Evolutionary conservation across 2,797 vertebrate species (phyloP).

Genomic region (Sphenodon punctatus): DNA sequence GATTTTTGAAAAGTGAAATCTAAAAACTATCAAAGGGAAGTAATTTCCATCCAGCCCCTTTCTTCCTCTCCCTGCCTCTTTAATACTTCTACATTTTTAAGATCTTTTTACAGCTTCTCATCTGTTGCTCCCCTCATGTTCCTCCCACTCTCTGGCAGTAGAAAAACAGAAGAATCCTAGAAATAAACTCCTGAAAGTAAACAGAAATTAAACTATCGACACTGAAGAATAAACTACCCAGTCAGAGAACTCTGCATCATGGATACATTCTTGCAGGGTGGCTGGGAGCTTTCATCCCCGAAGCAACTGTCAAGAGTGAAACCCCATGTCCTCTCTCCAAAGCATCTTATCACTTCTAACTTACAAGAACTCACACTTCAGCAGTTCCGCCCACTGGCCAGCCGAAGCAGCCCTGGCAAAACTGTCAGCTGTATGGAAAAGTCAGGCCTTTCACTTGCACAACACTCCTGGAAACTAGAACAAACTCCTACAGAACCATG

Average conservation of each 20-base stretch:
- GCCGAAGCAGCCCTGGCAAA: not conserved
- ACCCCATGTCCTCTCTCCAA: not conserved
- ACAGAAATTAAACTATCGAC: not conserved
- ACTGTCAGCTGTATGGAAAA: conserved; percentile 3
- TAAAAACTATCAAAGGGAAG: not conserved
- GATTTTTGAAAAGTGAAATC: not conserved
- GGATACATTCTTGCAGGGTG: not conserved
- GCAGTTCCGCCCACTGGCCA: not conserved
- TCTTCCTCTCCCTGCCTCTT: not conserved
- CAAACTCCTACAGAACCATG: not conserved
- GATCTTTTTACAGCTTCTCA: not conserved
- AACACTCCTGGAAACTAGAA: conserved; percentile 17
- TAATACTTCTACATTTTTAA: not conserved
- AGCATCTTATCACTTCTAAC: not conserved
- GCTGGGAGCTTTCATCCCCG: not conserved
- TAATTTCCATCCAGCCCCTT: not conserved
- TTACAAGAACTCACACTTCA: not conserved
- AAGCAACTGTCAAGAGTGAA: not conserved
- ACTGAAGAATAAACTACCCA: not conserved
- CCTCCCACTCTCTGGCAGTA: not conserved
- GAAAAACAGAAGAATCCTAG: conserved; percentile 12
- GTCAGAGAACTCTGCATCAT: not conserved
- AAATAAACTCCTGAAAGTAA: conserved; percentile 10
- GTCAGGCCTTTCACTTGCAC: conserved; percentile 14
- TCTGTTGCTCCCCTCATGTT: not conserved